Evolutionary conservation across 2,888 invertebrate genomes (phyloP).

Genomic region (Lutraria lutraria): DNA sequence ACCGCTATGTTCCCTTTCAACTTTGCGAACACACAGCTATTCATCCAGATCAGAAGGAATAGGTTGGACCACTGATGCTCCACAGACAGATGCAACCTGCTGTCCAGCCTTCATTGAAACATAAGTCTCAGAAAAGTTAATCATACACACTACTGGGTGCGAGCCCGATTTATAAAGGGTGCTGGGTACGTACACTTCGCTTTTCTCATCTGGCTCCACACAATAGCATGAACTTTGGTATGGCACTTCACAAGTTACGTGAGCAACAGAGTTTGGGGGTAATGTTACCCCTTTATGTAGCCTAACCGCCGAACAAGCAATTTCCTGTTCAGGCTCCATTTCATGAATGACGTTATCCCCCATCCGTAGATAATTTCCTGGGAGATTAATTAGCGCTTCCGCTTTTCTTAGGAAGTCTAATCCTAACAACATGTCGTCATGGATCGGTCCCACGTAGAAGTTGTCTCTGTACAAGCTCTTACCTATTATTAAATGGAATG

Average conservation of each 20-base stretch:
- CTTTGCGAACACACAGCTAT: neutral
- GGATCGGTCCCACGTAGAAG: constrained; percentile 1
- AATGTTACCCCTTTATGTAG: neutral
- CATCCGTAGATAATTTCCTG: neutral
- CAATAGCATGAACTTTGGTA: neutral
- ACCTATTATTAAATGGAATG: neutral
- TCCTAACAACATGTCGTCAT: constrained; percentile 39
- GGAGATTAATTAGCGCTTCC: constrained; percentile 5
- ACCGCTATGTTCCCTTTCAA: neutral
- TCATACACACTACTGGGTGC: neutral
- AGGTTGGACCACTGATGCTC: neutral
- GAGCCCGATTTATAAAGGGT: neutral
- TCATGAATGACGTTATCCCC: neutral
- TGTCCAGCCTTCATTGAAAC: constrained; percentile 11
- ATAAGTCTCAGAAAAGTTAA: neutral
- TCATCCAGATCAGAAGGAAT: neutral
- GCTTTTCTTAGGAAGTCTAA: constrained; percentile 26
- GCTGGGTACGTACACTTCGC: neutral
- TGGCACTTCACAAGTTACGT: neutral
- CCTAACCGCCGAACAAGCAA: neutral
- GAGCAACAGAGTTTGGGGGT: constrained; percentile 24
- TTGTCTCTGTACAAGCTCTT: neutral
- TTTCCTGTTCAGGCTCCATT: neutral
- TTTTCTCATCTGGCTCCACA: neutral
- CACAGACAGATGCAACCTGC: neutral